Evolutionary conservation across 2,113 vertebrate genomes (phyloP).

Genomic region (Orcinus orca): DNA sequence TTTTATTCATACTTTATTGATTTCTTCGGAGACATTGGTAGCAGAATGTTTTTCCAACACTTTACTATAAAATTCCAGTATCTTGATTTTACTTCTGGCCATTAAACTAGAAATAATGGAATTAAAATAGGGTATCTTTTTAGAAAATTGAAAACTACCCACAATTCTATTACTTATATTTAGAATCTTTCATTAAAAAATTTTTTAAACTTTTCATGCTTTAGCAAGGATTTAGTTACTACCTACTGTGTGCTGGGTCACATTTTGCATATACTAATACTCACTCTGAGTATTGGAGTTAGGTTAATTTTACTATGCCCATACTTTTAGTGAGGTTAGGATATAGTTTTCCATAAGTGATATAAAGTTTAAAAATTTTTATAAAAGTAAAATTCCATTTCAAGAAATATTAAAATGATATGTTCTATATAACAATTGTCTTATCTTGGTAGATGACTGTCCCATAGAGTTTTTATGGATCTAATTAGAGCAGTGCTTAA

Average conservation of each 20-base stretch:
- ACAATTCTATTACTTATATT: neutral
- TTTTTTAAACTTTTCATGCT: neutral
- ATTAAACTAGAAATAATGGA: constrained; percentile 26
- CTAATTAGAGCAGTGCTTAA: neutral
- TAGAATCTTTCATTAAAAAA: neutral
- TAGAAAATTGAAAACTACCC: neutral
- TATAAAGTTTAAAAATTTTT: neutral
- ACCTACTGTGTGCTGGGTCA: neutral
- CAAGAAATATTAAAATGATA: neutral
- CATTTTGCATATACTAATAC: neutral
- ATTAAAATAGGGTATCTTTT: neutral
- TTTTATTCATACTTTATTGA: neutral
- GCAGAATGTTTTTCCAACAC: neutral
- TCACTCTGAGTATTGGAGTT: neutral
- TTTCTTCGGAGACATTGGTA: neutral
- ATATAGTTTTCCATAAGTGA: neutral
- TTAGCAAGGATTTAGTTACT: neutral
- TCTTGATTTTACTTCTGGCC: neutral
- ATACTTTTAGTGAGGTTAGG: neutral
- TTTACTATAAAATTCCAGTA: neutral
- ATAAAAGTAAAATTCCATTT: constrained; percentile 15
- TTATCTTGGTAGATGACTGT: neutral
- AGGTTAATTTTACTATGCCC: neutral
- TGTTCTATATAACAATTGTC: neutral
- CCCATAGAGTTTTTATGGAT: neutral